Evolutionary conservation across 2,797 vertebrate genomes (phyloP).

Genomic region (Mus minutoides): DNA sequence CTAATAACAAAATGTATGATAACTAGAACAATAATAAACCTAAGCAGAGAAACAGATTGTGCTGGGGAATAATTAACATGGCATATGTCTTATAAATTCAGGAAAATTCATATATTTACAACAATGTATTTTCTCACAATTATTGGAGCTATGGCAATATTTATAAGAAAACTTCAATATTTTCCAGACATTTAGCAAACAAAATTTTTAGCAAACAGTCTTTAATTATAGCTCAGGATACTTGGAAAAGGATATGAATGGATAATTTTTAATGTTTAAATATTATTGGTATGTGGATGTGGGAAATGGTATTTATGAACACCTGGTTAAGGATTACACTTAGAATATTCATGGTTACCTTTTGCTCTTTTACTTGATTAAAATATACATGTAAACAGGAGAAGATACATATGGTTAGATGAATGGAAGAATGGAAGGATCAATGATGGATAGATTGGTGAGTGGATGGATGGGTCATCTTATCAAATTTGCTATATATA

Average conservation of each 20-base stretch:
- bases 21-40: conserved; percentile 14
- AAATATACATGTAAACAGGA: background rate
- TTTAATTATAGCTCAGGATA: background rate
- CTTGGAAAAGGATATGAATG: background rate
- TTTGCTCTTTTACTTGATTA: background rate
- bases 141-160: background rate
- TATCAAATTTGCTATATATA: background rate
- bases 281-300: background rate
- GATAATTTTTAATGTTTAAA: background rate
- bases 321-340: background rate
- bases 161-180: background rate
- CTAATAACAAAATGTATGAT: background rate
- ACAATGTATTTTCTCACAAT: background rate
- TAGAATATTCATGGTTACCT: background rate
- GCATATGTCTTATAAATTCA: background rate
- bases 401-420: background rate
- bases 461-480: background rate
- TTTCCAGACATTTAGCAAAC: background rate
- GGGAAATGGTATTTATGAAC: background rate
- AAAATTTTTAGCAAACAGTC: background rate
- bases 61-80: background rate
- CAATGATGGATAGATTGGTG: background rate
- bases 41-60: conserved; percentile 14
- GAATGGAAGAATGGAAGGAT: background rate
- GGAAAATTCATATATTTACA: background rate